These are phyloP conservation scores for Gonocerus acuteangulatus DNA, from an alignment of 2,888 invertebrate species.

Conservation along the genomic window DNA sequence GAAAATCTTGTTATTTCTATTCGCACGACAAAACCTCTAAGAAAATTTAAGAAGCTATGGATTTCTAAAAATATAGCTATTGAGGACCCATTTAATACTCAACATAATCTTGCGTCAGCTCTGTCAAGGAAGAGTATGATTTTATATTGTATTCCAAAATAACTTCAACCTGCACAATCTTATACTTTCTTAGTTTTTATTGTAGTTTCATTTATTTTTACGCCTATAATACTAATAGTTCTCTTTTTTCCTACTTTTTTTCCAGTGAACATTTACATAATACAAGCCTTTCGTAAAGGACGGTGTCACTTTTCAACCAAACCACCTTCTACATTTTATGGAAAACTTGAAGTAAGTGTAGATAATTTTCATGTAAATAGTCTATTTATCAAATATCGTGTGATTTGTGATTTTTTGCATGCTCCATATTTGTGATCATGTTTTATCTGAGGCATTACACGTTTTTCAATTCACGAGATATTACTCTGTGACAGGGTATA, in stretches of 20 bases:
- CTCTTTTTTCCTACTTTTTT: slow-evolving; percentile 41
- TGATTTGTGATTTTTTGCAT: too few species aligned
- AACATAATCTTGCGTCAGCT: slow-evolving; percentile 51
- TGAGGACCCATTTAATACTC: slow-evolving; percentile 55
- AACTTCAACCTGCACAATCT: too few species aligned
- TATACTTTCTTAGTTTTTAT: too few species aligned
- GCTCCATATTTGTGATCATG: too few species aligned
- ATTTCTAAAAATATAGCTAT: slow-evolving; percentile 49
- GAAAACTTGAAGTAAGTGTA: too few species aligned
- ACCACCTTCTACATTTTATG: background rate
- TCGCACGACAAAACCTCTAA: slow-evolving; percentile 44
- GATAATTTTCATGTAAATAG: too few species aligned
- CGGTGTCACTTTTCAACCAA: slow-evolving; percentile 26
- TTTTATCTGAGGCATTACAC: too few species aligned
- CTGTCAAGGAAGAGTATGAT: slow-evolving; percentile 46
- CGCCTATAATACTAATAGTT: background rate
- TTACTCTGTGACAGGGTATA: too few species aligned
- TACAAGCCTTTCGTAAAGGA: slow-evolving; percentile 32
- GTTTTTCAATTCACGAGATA: too few species aligned
- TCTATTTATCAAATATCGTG: too few species aligned
- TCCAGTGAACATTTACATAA: slow-evolving; percentile 42
- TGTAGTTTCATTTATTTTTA: slow-evolving; percentile 47
- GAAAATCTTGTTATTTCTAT: slow-evolving; percentile 48
- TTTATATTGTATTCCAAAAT: too few species aligned
- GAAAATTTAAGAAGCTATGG: slow-evolving; percentile 51